phyloP scores from a whole-genome alignment of 2,797 vertebrate genomes.

The Aeoliscus strigatus region DNA sequence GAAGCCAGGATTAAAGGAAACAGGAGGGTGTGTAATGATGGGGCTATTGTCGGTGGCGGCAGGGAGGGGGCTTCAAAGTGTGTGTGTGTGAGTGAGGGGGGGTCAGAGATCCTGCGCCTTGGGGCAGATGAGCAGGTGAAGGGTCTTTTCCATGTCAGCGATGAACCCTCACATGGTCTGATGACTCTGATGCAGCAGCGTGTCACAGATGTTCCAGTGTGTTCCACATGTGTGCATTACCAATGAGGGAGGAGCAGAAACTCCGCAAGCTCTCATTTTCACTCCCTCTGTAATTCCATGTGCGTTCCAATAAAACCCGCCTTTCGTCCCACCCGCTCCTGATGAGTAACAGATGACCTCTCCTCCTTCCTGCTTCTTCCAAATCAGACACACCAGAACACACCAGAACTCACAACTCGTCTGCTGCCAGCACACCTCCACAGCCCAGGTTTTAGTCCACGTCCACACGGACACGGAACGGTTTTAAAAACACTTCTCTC shows the following conservation, averaged over 20 bases:
- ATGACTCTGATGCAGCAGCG: background rate
- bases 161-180: background rate
- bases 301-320: constrained; percentile 48
- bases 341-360: constrained; percentile 65
- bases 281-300: constrained; percentile 53
- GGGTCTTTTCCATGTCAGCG: constrained; percentile 19
- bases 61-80: constrained; percentile 55
- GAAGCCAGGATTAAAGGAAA: constrained; percentile 35
- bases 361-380: constrained; percentile 40
- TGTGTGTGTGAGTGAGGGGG: constrained; percentile 17
- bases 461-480: too few species aligned
- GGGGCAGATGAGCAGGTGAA: constrained; percentile 36
- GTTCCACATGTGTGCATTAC: background rate
- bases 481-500: too few species aligned
- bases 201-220: constrained; percentile 24
- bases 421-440: constrained; percentile 34
- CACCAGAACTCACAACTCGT: constrained; percentile 58
- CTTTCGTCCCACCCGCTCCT: constrained; percentile 48
- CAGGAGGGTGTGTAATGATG: constrained; percentile 39
- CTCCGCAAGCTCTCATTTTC: constrained; percentile 37
- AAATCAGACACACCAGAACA: constrained; percentile 36
- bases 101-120: constrained; percentile 32
- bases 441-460: constrained; percentile 20
- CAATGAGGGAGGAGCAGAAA: constrained; percentile 15
- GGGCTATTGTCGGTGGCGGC: constrained; percentile 36